Evolutionary conservation across 1,140 invertebrate species (phyloP), one percentile per base, ranked within the genome.

Genomic region (Drosophila varians): DNA sequence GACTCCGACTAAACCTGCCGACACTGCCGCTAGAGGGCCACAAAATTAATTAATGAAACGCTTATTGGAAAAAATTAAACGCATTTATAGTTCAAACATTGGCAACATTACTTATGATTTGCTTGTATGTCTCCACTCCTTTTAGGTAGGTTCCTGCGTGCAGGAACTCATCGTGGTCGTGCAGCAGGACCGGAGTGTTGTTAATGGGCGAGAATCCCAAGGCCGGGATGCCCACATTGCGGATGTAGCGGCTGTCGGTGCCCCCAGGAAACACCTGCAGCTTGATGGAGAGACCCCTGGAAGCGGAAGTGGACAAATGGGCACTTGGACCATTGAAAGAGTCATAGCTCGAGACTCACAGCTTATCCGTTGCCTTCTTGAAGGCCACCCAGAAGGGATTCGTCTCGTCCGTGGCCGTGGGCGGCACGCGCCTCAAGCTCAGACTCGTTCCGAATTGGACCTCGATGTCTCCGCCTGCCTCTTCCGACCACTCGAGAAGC

Each of bases 321-420:
- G 6, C 23, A 23, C 0, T 1, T 9, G 8, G 28, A 31, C 1
- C 0, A 12, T 5, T 38, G 4, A 5, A 4, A 1, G 7, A 14
- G 4, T 8, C 9, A 8, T 52, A n/a, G n/a, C n/a, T n/a, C 7
- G 2, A 16, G 19, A 91, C 92, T 91, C 78, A 93, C 93, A 94
- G 69, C 54, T 93, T 83, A 74, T 93, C 92, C 2, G 92, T 92
- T 62, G 94, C 94, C 1, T 91, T 90, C 6, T 90, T 89, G 64
- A 98, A 97, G 0, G 96, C 95, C 4, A 93, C 73, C 97, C 97
- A 99, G 92, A 93, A 98, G 0, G 93, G 92, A 92, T 98, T 96
- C 0, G 92, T 93, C 0, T 93, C 89, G 46, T 96, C 94, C 0
- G 95, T 91, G 60, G 94, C 94, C 0, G 96, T 96, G 6, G 94